These are phyloP conservation scores for Morpho helenor DNA, from an alignment of 2,888 invertebrate genomes.

Conservation along the genomic window DNA sequence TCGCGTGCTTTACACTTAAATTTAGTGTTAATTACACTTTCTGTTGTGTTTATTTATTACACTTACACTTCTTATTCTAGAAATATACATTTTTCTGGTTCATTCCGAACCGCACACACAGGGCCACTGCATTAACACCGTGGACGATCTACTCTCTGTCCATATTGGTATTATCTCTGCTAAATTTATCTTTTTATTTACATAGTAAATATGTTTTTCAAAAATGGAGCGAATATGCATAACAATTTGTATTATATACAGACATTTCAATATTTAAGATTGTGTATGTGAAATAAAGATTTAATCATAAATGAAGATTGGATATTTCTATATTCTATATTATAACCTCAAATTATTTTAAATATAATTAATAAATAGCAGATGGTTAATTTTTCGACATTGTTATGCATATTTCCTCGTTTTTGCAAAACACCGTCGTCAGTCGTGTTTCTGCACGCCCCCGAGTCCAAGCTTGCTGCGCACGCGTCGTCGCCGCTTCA, in stretches of 20 bases:
- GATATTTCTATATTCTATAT: too few species aligned
- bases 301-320: too few species aligned
- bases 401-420: background rate
- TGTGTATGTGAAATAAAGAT: too few species aligned
- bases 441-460: conserved; percentile 20
- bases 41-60: background rate
- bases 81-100: too few species aligned
- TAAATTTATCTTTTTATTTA: conserved; percentile 7
- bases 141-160: conserved; percentile 17
- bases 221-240: background rate
- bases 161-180: conserved; percentile 14
- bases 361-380: too few species aligned
- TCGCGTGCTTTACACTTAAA: too few species aligned
- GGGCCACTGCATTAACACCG: conserved; percentile 7
- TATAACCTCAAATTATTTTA: too few species aligned
- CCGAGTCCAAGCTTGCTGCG: conserved; percentile 21
- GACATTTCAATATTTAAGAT: too few species aligned
- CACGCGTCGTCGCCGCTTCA: conserved; percentile 63
- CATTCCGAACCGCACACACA: conserved; percentile 1
- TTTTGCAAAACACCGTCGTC: conserved; percentile 11
- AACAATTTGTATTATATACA: too few species aligned
- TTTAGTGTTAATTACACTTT: background rate
- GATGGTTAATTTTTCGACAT: too few species aligned
- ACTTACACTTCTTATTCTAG: background rate
- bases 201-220: conserved; percentile 8